Evolutionary conservation across 2,888 invertebrate species (phyloP).

Genomic region (Tigriopus californicus): DNA sequence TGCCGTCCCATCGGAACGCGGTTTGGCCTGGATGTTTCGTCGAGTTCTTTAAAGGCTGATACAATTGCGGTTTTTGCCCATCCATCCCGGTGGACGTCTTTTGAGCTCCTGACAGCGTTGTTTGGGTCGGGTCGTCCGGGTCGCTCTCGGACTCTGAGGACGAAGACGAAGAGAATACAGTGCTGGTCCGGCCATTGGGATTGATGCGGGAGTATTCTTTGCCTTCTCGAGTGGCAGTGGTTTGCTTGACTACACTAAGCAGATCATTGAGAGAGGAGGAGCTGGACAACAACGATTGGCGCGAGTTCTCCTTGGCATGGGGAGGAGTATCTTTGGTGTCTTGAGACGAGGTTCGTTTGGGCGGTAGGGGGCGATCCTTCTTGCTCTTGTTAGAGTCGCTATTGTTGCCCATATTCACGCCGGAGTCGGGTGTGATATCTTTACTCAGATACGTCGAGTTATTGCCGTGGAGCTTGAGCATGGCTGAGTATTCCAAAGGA

Average conservation of each 20-base stretch:
- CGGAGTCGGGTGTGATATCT: not conserved
- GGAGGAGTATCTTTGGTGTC: not conserved
- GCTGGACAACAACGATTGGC: not conserved
- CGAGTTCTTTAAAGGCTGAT: no score
- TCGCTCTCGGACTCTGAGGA: not conserved
- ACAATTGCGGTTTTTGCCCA: no score
- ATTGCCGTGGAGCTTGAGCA: not conserved
- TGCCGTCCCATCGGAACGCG: not conserved
- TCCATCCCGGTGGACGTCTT: no score
- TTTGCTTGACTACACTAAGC: no score
- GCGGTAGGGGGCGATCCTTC: not conserved
- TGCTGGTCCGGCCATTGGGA: not conserved
- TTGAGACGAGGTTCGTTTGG: not conserved
- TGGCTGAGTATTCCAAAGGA: conserved; percentile 2
- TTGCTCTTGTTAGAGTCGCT: not conserved
- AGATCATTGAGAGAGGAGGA: no score
- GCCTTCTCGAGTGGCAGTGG: not conserved
- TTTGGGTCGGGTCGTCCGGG: not conserved
- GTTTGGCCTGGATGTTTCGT: not conserved
- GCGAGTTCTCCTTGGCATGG: not conserved
- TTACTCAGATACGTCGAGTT: not conserved
- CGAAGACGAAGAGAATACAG: not conserved
- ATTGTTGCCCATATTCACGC: not conserved
- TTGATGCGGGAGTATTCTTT: not conserved
- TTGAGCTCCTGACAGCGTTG: no score